phyloP scores from a whole-genome alignment of 2,888 invertebrate genomes.

The Drosophila macrothrix region DNA sequence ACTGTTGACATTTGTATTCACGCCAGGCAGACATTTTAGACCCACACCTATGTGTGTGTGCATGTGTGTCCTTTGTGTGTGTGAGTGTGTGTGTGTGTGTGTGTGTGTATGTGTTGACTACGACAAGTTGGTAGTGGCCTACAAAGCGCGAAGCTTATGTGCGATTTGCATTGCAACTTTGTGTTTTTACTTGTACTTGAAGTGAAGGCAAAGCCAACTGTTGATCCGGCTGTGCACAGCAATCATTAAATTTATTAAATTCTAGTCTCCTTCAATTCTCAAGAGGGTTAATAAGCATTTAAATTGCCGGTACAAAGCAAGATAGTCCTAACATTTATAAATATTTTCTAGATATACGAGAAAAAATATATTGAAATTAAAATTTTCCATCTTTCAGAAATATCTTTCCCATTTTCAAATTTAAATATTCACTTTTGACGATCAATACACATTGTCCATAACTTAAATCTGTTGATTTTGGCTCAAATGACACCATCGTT shows the following conservation, averaged over 20 bases:
- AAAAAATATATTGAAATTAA: not conserved
- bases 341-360: not conserved
- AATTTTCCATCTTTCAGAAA: not conserved
- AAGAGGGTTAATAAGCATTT: not conserved
- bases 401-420: not conserved
- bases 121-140: constrained; percentile 24
- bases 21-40: constrained; percentile 33
- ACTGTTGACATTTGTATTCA: constrained; percentile 62
- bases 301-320: not conserved
- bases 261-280: constrained; percentile 30
- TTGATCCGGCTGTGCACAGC: constrained; percentile 58
- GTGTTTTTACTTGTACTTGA: constrained; percentile 53
- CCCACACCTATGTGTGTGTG: constrained; percentile 2
- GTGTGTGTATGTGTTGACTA: constrained; percentile 27
- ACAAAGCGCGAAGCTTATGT: constrained; percentile 62
- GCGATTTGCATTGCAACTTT: constrained; percentile 67
- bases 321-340: not conserved
- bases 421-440: not conserved
- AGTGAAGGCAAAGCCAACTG: constrained; percentile 60
- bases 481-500: not conserved
- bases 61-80: constrained; percentile 3
- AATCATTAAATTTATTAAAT: constrained; percentile 34
- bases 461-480: not conserved
- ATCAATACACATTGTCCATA: not conserved
- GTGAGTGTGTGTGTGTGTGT: constrained; percentile 16